phyloP scores from a whole-genome alignment of 92 coral and sea anemone genomes.

The Pocillopora meandrina region DNA sequence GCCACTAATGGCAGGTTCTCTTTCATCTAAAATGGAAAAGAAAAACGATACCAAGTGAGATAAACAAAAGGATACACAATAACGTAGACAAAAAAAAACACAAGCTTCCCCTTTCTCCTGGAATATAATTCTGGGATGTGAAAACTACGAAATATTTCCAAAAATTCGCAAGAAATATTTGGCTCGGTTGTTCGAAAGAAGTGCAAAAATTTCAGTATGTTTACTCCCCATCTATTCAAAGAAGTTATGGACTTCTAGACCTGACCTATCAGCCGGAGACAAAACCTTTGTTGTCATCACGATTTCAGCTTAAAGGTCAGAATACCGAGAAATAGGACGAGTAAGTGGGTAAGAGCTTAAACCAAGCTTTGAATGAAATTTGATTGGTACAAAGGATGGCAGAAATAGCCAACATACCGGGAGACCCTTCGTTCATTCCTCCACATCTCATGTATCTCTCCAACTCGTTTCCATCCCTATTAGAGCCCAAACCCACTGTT shows the following conservation, averaged over 20 bases:
- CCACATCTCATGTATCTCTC: slow-evolving; percentile 28
- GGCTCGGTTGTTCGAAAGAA: background rate
- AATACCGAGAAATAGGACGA: no score
- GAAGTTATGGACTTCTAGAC: no score
- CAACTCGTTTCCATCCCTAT: slow-evolving; percentile 22
- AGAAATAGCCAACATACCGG: background rate
- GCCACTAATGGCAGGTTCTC: slow-evolving; percentile 8
- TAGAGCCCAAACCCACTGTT: slow-evolving; percentile 34
- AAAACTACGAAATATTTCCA: background rate
- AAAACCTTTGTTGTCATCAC: no score
- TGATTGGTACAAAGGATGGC: no score
- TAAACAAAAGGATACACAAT: no score
- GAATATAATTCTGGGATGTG: background rate
- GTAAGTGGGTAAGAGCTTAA: no score
- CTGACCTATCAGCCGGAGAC: no score
- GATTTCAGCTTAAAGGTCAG: no score
- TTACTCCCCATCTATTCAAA: no score
- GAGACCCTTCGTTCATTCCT: background rate
- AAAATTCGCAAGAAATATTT: background rate
- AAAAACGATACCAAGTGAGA: background rate
- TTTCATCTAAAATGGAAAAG: slow-evolving; percentile 15
- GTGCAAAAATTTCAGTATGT: no score
- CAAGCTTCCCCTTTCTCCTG: background rate
- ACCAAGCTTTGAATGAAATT: no score
- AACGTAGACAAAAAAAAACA: background rate